These are phyloP conservation scores for Heliothis virescens DNA, from an alignment of 1,140 invertebrate species.

Conservation along the genomic window DNA sequence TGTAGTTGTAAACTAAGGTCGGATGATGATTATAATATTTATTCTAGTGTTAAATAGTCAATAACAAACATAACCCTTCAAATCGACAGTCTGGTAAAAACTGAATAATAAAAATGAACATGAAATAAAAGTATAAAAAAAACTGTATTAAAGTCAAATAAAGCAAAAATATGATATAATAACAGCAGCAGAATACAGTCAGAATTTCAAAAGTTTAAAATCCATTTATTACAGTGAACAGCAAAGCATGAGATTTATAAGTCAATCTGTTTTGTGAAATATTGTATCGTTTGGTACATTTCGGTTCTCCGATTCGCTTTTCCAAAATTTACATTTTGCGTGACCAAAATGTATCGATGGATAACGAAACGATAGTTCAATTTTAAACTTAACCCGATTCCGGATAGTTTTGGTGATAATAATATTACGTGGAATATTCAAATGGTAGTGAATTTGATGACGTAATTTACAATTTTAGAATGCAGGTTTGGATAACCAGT, in stretches of 20 bases:
- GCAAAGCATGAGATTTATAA: slow-evolving; percentile 40
- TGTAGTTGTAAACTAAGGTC: background rate
- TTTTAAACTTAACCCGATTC: slow-evolving; percentile 38
- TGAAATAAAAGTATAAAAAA: too few relatives aligned
- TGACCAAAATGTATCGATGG: slow-evolving; percentile 39
- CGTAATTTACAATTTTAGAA: slow-evolving; percentile 4
- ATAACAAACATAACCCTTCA: background rate
- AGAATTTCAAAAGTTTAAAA: slow-evolving; percentile 7
- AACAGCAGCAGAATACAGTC: slow-evolving; percentile 1
- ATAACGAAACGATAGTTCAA: slow-evolving; percentile 26
- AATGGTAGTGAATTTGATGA: background rate
- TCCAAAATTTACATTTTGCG: slow-evolving; percentile 46
- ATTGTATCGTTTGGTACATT: slow-evolving; percentile 33
- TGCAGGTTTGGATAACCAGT: background rate
- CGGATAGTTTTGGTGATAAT: background rate
- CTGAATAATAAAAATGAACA: too few relatives aligned
- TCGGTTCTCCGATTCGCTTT: slow-evolving; percentile 39
- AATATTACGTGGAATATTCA: slow-evolving; percentile 17
- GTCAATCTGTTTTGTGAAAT: slow-evolving; percentile 45
- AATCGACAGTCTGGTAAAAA: background rate
- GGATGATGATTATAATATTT: background rate
- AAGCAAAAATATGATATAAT: background rate
- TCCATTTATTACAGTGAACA: slow-evolving; percentile 14
- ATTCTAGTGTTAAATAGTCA: too few relatives aligned
- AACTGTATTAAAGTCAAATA: background rate